Evolutionary conservation across 2,888 invertebrate genomes (phyloP).

Genomic region (Macaria notata): DNA sequence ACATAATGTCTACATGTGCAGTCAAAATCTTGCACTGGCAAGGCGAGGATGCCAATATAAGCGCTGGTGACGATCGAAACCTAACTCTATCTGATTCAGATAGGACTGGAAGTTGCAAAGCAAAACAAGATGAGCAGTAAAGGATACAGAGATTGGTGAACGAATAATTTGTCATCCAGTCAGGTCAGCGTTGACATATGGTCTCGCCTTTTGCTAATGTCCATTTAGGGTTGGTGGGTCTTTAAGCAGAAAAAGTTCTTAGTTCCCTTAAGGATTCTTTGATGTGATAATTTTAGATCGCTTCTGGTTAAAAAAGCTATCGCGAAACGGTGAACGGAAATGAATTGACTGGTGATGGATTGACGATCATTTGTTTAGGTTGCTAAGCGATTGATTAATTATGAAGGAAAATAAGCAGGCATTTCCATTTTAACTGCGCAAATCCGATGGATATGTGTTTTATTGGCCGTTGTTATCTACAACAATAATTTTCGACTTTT

Average conservation of each 20-base stretch:
- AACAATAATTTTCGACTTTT: too few species aligned
- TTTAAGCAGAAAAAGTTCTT: conserved; percentile 52
- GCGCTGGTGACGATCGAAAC: conserved; percentile 30
- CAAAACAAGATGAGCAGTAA: conserved; percentile 21
- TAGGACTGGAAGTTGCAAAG: conserved; percentile 28
- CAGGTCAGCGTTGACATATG: conserved; percentile 68
- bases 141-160: conserved; percentile 44
- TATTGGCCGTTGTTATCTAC: too few species aligned
- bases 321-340: conserved; percentile 12
- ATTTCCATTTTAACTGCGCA: too few species aligned
- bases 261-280: conserved; percentile 41
- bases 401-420: not conserved
- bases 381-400: not conserved
- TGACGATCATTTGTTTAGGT: not conserved
- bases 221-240: conserved; percentile 53
- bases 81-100: conserved; percentile 31
- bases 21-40: conserved; percentile 62
- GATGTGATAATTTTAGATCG: conserved; percentile 40
- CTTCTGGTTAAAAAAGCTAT: conserved; percentile 16
- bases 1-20: conserved; percentile 73
- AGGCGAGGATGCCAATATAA: conserved; percentile 35
- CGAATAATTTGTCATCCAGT: conserved; percentile 73
- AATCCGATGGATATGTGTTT: too few species aligned
- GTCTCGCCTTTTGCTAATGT: conserved; percentile 71
- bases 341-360: conserved; percentile 7